Base-by-base conservation (phyloP, 2,797 vertebrate genomes). In the Bufotes viridis region DNA sequence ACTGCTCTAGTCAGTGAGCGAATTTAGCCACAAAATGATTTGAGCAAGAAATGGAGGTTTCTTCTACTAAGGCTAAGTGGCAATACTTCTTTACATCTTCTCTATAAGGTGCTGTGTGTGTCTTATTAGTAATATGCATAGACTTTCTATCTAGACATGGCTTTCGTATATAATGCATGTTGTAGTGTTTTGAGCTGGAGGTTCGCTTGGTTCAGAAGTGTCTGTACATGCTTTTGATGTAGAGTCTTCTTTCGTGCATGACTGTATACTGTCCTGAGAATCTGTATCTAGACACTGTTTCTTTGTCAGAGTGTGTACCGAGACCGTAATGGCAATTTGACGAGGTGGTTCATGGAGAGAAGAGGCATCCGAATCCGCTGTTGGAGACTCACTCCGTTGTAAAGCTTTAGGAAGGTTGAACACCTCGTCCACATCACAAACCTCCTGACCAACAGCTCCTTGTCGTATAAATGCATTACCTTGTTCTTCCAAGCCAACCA, bases 311-410 rank as follows among this genome's bases (percentile, higher is more conserved):
- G 97, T 96, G 93, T 99, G 98, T 65, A 99, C 94, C 0, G 98
- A 99, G 87, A 98, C 98, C 93, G 98, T 96, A 93, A 99, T 99
- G 92, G 97, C 98, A 26, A 99, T 98, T 92, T 99, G 97, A 93
- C 96, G 97, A 14, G 98, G 96, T 90, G 97, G 96, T 83, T 99
- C 98, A 0, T 97, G 97, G 22, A 98, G 92, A 0, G 98, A 99
- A 0, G 97, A 98, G 85, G 97, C 97, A 0, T 99, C 98, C 0
- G 98, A 99, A 91, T 98, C 98, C 0, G 95, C 96, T 0, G 97
- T 93, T 0, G 97, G 96, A 0, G 98, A 99, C 13, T 96, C 96
- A 51, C 96, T 97, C 58, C 97, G 95, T 20, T 96, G 96, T 90
- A 96, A 87, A 88, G 96, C 93, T 81, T 94, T 97, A 13, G 97